Conservation (phyloP, 1,140 invertebrate species). For the Streblospio benedicti region DNA sequence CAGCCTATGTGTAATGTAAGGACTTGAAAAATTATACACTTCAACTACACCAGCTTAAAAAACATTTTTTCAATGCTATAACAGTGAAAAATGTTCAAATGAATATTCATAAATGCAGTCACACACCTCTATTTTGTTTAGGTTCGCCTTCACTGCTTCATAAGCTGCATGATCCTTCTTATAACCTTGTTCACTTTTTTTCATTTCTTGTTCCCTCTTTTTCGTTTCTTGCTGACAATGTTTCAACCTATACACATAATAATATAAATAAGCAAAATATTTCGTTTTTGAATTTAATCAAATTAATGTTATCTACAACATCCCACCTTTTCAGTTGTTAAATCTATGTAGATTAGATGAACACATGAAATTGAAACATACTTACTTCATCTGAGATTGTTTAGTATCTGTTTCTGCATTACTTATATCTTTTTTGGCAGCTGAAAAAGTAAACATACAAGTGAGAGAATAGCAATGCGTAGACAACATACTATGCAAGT, state of each 20-base stretch:
- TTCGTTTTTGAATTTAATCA: no score
- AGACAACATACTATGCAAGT: no score
- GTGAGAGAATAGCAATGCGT: neutral
- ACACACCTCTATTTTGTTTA: constrained; percentile 50
- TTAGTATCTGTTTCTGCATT: constrained; percentile 72
- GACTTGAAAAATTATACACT: neutral
- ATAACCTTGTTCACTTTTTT: constrained; percentile 63
- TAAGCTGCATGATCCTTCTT: constrained; percentile 54
- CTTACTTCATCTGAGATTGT: constrained; percentile 63
- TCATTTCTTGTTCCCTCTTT: constrained; percentile 60
- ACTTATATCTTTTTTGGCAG: constrained; percentile 63
- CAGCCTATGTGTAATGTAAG: constrained; percentile 41
- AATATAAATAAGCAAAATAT: no score
- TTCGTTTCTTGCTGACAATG: constrained; percentile 62
- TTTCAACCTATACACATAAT: constrained; percentile 52
- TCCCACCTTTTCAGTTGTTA: no score
- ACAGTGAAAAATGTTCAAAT: no score
- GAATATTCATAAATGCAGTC: no score
- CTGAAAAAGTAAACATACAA: constrained; percentile 45
- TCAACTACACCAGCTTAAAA: constrained; percentile 1
- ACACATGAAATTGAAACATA: no score
- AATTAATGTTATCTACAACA: no score
- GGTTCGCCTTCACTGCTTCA: constrained; percentile 47
- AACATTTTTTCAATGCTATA: no score
- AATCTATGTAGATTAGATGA: no score